These are phyloP conservation scores for Vulpes vulpes DNA, from an alignment of 2,113 vertebrate species.

Conservation along the genomic window DNA sequence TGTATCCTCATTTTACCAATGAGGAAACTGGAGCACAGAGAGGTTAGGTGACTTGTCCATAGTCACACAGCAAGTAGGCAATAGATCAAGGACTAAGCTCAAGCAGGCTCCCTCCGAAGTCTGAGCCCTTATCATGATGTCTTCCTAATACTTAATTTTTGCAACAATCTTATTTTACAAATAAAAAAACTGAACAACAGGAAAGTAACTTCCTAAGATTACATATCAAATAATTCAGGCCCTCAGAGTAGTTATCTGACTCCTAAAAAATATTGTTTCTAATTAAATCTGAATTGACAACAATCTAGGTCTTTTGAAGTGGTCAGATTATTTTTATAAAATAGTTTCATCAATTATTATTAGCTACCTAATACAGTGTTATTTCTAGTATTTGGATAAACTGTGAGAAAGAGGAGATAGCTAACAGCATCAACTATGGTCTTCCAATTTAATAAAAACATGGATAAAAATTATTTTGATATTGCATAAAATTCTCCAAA, in stretches of 20 bases:
- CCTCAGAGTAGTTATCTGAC: background rate
- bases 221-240: background rate
- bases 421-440: background rate
- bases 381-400: background rate
- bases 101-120: background rate
- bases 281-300: background rate
- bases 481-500: background rate
- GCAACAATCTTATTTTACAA: background rate
- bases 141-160: background rate
- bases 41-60: background rate
- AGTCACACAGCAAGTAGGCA: background rate
- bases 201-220: background rate
- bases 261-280: background rate
- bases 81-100: background rate
- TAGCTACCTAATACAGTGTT: background rate
- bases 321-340: background rate
- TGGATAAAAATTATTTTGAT: background rate
- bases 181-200: background rate
- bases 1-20: background rate
- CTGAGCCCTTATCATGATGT: background rate
- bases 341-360: background rate
- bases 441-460: background rate
- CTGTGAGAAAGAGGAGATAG: background rate
- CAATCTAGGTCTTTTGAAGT: background rate
- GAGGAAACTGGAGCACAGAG: background rate